Evolutionary conservation across 2,113 vertebrate genomes (phyloP), one percentile per base, ranked within the genome.

Genomic region (Camelus bactrianus): DNA sequence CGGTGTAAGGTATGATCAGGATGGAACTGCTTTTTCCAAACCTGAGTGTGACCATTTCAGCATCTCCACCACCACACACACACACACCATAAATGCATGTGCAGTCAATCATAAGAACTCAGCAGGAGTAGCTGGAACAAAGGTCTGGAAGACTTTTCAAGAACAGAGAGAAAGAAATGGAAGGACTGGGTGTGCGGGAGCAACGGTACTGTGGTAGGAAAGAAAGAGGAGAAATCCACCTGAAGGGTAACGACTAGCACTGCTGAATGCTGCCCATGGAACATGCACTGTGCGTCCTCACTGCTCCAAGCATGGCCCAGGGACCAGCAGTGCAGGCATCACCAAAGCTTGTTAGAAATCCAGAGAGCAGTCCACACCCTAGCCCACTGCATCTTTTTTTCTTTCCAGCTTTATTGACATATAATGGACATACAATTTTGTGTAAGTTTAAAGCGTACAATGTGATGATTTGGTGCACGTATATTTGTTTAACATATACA

Each of bases 31-130:
- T 20, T 65, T 93, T 70, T 65, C 52, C n/a, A 26, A 72, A 50
- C 54, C 38, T 19, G n/a, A 81, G 12, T 17, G 9, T 26, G 62
- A 50, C 16, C 28, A 1, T 11, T 14, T 58, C 77, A 35, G 70
- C 69, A n/a, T 58, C 56, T 82, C 48, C 38, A 0, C 22, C 50
- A 46, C 22, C 24, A 5, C 65, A 52, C 42, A 8, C 35, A n/a
- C 48, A 20, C 48, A 52, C 48, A 3, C 50, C 9, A 2, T 52
- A 1, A n/a, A 35, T 4, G n/a, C 54, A 1, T 1, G 16, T 14
- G 3, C 11, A 5, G 16, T 12, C 73, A n/a, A 8, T 12, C 7
- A 0, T 3, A 13, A 48, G 8, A 38, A 15, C 9, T 62, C 2
- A 28, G 46, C 6, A 20, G 38, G 8, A 12, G 5, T 20, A 12